Evolutionary conservation across 53 echinoderm and acorn worm species (phyloP), one percentile per base, ranked within the genome.

Genomic region (Patiria pectinifera): DNA sequence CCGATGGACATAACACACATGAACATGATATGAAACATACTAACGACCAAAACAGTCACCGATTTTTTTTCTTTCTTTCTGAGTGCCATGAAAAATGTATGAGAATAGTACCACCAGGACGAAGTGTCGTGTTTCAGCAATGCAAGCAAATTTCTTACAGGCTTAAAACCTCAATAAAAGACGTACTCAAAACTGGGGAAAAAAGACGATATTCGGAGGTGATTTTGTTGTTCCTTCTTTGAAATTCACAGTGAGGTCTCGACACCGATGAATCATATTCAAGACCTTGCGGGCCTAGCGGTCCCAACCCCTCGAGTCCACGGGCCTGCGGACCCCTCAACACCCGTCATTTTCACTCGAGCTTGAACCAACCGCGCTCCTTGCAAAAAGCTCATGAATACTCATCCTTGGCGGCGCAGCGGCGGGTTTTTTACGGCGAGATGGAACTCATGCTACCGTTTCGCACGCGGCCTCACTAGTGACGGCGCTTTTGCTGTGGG

Each of bases 281-380:
- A 59, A 88, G 77, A 59, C 77, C 86, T 88, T 60, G 61, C 62
- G 88, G 87, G 78, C 78, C 59, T 61, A 82, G 59, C 78, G 88
- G 59, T 13, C 78, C 88, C 48, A 9, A 45, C 46, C 88, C 88
- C 78, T 61, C 35, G 25, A 78, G 78, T 59, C 62, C 46, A 6
- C 82, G n/a, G 61, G 76, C 78, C 60, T 61, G 44, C n/a, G 79
- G 79, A 60, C 76, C 88, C 78, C 88, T 88, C 45, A 43, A 78
- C 88, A 88, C 78, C 62, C 78, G 78, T 88, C 88, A 88, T 88
- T 88, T 88, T 88, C 88, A 88, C 88, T 88, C 88, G 88, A 88
- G 88, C 88, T 88, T 88, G 88, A 88, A 88, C 88, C 78, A 35
- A 76, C 78, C 19, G 1, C 46, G 78, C 78, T 78, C 77, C 77